Conservation (phyloP, 2,888 invertebrate genomes). For the Lepidochrysops patricia region DNA sequence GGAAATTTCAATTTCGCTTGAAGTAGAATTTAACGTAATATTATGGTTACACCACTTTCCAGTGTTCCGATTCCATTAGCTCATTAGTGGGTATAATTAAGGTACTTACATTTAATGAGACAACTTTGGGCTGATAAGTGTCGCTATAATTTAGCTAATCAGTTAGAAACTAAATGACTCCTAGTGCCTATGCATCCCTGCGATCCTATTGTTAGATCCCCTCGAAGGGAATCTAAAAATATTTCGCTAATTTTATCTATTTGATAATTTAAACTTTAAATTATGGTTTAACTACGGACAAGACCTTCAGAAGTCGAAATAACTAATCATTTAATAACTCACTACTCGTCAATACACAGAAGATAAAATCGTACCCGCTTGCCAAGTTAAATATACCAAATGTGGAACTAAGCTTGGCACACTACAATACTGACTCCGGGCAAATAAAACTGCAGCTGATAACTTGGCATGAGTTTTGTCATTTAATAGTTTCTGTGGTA, state of each 20-base stretch:
- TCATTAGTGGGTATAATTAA: no score
- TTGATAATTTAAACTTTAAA: no score
- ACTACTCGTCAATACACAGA: neutral
- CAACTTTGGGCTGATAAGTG: no score
- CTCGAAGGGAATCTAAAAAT: no score
- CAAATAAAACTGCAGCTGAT: slow-evolving; percentile 21
- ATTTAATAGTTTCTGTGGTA: slow-evolving; percentile 20
- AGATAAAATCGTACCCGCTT: slow-evolving; percentile 5
- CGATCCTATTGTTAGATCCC: no score
- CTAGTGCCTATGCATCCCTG: no score
- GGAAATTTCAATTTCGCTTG: neutral
- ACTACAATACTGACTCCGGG: slow-evolving; percentile 14
- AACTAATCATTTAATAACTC: neutral
- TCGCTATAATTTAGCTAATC: no score
- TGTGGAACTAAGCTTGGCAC: slow-evolving; percentile 21
- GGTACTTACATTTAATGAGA: no score
- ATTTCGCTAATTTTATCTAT: no score
- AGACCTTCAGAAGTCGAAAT: no score
- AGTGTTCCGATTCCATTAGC: neutral
- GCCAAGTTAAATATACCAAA: slow-evolving; percentile 19
- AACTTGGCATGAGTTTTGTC: slow-evolving; percentile 22
- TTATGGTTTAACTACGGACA: neutral
- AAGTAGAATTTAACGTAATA: neutral
- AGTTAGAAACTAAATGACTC: no score
- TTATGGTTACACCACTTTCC: neutral